Base-by-base conservation (phyloP, 2,113 vertebrate species). In the Tapirus terrestris region DNA sequence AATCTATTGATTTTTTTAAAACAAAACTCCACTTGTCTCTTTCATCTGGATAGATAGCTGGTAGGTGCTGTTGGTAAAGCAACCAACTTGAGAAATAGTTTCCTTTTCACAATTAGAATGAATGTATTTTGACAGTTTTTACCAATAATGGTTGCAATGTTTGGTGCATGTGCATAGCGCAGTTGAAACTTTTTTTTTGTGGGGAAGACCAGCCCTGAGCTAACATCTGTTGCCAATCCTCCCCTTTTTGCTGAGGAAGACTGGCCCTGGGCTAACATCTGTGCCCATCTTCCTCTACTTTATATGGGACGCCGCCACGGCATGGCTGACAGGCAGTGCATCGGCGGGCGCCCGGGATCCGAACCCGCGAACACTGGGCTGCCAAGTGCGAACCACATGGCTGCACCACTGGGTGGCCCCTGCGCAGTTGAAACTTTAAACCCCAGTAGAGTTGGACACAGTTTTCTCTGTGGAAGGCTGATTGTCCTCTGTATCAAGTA, bases 1-100 rank as follows among this genome's bases (percentile, higher is more conserved):
- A 94, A 96, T 94, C 96, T 95, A 97, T 97, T 97, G 97, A 97
- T 97, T 97, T 81, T 83, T 92, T 58, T 65, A 91, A 92, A 45
- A 91, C 45, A 96, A 88, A 95, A 91, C 60, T 97, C 48, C 36
- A 89, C 65, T 97, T 97, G 92, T 96, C 86, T 96, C 91, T 95
- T 96, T 97, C 48, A 90, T 89, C 67, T 96, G 93, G 76, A 93
- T 96, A 93, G 88, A 96, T 97, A 97, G 89, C 87, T 93, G 36
- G 45, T 88, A 94, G 89, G 45, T 89, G 67, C 92, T 95, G 33
- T 68, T 97, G 94, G 85, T 91, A 87, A 92, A 95, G 39, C 60
- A 96, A 89, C 86, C 29, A 60, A 70, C 67, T 60, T 91, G 58
- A 96, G 75, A 89, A 92, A 88, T 45, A 90, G 80, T 70, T 97